Percentiles rank a stretch among this genome's conserved stretches.
Conservation (phyloP, 2,113 vertebrate species). For the Eretmodus cyanostictus region DNA sequence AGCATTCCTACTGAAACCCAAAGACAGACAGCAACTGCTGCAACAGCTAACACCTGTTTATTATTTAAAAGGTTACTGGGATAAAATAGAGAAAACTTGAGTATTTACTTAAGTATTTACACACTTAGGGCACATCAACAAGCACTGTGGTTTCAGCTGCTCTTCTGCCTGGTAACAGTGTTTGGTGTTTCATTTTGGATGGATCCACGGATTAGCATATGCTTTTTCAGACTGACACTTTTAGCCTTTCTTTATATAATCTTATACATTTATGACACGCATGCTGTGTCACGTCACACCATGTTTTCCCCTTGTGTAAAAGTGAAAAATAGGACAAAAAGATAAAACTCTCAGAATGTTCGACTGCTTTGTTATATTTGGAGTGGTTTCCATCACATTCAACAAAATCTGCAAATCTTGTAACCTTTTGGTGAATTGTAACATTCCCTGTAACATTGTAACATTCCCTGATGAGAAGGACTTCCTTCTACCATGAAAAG, state of each 20-base stretch:
- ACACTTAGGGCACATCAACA: background rate
- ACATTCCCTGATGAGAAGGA: background rate
- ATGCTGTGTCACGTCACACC: background rate
- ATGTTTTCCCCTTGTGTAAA: background rate
- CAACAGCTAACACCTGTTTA: background rate
- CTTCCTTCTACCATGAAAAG: background rate
- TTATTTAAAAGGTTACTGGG: background rate
- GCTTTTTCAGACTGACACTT: background rate
- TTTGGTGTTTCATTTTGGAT: background rate
- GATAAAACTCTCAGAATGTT: background rate
- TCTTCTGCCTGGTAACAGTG: background rate
- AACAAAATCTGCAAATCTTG: background rate
- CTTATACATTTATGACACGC: background rate
- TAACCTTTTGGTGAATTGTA: background rate
- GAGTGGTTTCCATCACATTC: background rate
- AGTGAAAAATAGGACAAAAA: background rate
- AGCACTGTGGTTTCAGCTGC: background rate
- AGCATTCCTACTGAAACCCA: background rate
- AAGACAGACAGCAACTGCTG: background rate
- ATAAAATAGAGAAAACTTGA: background rate
- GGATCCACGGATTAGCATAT: background rate
- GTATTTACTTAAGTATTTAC: background rate
- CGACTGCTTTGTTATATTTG: background rate
- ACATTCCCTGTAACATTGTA: background rate
- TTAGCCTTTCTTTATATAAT: background rate